Conservation (phyloP, 37 sponge, comb jelly and placozoan genomes). For the Spongilla lacustris region DNA sequence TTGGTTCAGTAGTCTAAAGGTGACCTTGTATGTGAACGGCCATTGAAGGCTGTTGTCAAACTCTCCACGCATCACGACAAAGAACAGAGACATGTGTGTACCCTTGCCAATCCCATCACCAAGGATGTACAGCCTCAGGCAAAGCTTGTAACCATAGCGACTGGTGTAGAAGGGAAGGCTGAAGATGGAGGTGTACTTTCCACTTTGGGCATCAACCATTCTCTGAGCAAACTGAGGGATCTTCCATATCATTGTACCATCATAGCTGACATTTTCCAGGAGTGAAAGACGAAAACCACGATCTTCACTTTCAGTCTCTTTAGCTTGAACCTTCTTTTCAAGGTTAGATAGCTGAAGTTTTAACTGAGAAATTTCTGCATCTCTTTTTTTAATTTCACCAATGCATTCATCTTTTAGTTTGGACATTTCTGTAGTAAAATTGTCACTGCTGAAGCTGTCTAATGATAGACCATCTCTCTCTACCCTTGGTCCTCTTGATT, state of each 20-base stretch:
- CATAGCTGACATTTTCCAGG: slow-evolving; percentile 66
- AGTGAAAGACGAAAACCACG: slow-evolving; percentile 74
- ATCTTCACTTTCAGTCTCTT: slow-evolving; percentile 68
- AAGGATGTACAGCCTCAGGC: slow-evolving; percentile 75
- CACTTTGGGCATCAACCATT: slow-evolving; percentile 64
- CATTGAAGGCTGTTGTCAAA: slow-evolving; percentile 82
- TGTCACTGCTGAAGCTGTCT: neutral
- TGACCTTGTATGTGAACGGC: slow-evolving; percentile 80
- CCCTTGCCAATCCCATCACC: slow-evolving; percentile 85
- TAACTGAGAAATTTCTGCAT: neutral
- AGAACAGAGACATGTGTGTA: slow-evolving; percentile 76
- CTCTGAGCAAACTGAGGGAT: slow-evolving; percentile 74
- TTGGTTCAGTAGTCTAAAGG: slow-evolving; percentile 80
- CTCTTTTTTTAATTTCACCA: neutral
- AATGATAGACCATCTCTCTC: neutral
- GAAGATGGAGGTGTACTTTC: slow-evolving; percentile 82
- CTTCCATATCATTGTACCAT: slow-evolving; percentile 80
- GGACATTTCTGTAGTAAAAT: neutral
- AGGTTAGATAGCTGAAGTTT: slow-evolving; percentile 8
- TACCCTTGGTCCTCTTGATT: neutral
- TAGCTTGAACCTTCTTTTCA: slow-evolving; percentile 39
- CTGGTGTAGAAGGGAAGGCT: slow-evolving; percentile 78
- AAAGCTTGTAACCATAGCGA: slow-evolving; percentile 89
- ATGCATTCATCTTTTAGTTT: neutral
- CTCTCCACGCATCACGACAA: slow-evolving; percentile 80